phyloP scores from a whole-genome alignment of 2,888 invertebrate species.

The Timema podura region DNA sequence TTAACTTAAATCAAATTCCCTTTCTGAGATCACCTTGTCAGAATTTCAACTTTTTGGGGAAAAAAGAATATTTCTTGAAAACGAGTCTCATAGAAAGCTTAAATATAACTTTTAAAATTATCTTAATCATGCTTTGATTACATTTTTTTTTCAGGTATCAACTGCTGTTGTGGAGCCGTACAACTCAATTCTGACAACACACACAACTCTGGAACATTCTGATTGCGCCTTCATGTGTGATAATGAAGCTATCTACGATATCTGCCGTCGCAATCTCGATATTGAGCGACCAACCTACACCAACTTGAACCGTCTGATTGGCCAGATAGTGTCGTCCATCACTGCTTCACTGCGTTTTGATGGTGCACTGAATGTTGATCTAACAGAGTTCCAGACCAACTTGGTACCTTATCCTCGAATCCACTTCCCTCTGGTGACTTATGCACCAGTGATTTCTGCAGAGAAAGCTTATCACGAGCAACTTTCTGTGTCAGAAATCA shows the following conservation, averaged over 20 bases:
- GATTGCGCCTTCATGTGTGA: constrained; percentile 56
- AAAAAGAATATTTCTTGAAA: no score
- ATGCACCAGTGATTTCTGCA: constrained; percentile 41
- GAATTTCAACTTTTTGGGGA: no score
- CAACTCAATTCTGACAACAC: constrained; percentile 54
- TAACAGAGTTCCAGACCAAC: constrained; percentile 50
- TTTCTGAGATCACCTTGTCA: no score
- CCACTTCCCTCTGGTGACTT: constrained; percentile 52
- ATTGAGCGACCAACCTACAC: constrained; percentile 53
- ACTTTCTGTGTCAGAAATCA: constrained; percentile 47
- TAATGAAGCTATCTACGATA: constrained; percentile 55
- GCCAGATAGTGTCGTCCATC: constrained; percentile 51
- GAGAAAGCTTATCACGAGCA: constrained; percentile 45
- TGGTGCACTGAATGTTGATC: constrained; percentile 50
- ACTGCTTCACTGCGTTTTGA: constrained; percentile 50
- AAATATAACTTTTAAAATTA: no score
- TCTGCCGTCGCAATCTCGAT: constrained; percentile 52
- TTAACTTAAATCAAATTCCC: no score
- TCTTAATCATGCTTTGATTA: no score
- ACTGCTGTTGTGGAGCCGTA: constrained; percentile 44
- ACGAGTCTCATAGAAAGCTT: no score
- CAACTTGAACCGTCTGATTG: constrained; percentile 54
- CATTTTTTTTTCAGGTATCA: constrained; percentile 23
- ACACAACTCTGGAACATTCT: constrained; percentile 49
- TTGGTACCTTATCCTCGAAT: constrained; percentile 50